Conservation (phyloP, 2,888 invertebrate genomes). For the Stenoptilia bipunctidactyla region DNA sequence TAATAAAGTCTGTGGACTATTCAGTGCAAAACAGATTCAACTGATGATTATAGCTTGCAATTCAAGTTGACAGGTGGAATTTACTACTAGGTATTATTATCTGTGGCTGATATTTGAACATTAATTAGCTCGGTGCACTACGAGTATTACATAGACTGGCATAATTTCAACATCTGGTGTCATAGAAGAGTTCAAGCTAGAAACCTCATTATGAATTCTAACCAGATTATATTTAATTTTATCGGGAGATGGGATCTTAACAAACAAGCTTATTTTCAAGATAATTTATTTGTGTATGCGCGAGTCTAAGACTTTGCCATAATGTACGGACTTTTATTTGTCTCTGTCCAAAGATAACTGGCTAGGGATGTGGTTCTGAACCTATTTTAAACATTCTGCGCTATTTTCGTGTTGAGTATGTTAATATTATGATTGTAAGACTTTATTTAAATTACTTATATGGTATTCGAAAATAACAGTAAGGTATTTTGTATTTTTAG, state of each 20-base stretch:
- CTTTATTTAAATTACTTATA: no score
- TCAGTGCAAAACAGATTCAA: no score
- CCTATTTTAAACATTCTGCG: no score
- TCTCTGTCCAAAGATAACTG: conserved; percentile 5
- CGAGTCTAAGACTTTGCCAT: conserved; percentile 18
- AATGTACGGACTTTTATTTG: conserved; percentile 33
- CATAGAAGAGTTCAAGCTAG: conserved; percentile 3
- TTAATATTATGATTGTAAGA: no score
- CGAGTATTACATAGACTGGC: no score
- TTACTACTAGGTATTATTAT: not conserved
- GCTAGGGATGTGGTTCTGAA: conserved; percentile 16
- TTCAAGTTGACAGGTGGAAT: not conserved
- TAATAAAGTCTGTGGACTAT: no score
- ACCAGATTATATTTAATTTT: conserved; percentile 35
- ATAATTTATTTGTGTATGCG: conserved; percentile 31
- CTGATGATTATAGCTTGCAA: not conserved
- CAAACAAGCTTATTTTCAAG: conserved; percentile 45
- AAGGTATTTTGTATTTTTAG: no score
- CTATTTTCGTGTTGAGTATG: no score
- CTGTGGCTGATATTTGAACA: not conserved
- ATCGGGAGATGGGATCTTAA: conserved; percentile 30
- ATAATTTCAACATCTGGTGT: not conserved
- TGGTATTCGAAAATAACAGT: no score
- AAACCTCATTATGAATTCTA: conserved; percentile 22
- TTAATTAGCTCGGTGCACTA: no score